Evolutionary conservation across 2,888 invertebrate genomes (phyloP), one percentile per base, ranked within the genome.

Genomic region (Eristalis intricaria): DNA sequence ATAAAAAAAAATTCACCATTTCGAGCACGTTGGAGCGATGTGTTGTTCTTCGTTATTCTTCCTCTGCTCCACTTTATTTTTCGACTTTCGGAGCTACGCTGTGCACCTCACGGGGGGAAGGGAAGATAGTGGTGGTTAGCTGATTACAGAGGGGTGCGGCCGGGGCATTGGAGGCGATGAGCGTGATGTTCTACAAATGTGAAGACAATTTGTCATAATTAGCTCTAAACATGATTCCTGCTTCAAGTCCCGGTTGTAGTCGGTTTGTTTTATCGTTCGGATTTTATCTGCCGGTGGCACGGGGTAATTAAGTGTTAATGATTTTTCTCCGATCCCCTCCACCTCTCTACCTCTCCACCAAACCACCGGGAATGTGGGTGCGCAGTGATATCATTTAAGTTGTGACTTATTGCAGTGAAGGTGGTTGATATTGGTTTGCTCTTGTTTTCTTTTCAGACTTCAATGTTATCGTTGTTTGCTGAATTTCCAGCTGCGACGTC

Each of bases 201-300:
- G 40, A 19, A 38, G 64, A 8, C 71, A 58, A 79, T 79, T 73
- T 66, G 43, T 79, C 79, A 79, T 79, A 79, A 79, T 79, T 73
- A 79, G 60, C 40, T 66, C 71, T 73, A 23, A 50, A 61, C 8
- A 23, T 38, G 32, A 38, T 64, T 70, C 40, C 26, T 26, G 38
- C 29, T 26, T 26, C 7, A 65, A 63, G 61, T 15, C n/a, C 50
- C 50, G 60, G 66, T 56, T 76, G n/a, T 43, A 69, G 19, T 32
- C 35, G 15, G 50, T 50, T 61, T 40, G 13, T 29, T 73, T 26
- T 19, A 50, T 73, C 32, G 61, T 60, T 60, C 26, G 60, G 23
- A 29, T 60, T 60, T 4, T 3, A 60, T 60, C 13, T 13, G 15
- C n/a, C 10, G 22, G 58, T 4, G 23, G 29, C 15, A 29, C 32